phyloP scores from a whole-genome alignment of 2,888 invertebrate species.

The Steromphala cineraria region DNA sequence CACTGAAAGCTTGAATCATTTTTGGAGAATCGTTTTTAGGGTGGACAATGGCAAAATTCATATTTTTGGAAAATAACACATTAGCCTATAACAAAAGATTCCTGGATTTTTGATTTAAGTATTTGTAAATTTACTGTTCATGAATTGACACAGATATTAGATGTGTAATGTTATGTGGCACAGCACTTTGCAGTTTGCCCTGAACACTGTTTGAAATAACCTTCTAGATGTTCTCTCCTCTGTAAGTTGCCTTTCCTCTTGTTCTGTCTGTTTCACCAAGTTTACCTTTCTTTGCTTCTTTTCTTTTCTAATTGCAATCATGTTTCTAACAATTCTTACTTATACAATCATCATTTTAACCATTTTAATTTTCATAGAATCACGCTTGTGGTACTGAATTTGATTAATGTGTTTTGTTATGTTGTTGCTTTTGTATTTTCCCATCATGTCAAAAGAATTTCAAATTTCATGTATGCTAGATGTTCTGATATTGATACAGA shows the following conservation, averaged over 20 bases:
- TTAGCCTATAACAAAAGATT: too few species aligned
- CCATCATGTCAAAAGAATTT: too few species aligned
- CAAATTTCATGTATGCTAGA: too few species aligned
- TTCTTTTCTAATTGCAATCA: conserved; percentile 13
- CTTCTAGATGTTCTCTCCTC: not conserved
- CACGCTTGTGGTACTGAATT: too few species aligned
- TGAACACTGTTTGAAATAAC: not conserved
- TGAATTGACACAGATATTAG: not conserved
- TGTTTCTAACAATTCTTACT: not conserved
- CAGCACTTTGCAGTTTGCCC: not conserved
- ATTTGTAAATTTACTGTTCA: not conserved
- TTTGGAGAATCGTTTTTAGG: too few species aligned
- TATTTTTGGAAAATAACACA: too few species aligned
- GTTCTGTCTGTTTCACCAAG: not conserved
- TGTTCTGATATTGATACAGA: too few species aligned
- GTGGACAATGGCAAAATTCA: too few species aligned
- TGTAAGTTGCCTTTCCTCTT: not conserved
- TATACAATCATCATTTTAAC: not conserved
- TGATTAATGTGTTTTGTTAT: too few species aligned
- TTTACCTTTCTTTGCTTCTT: not conserved
- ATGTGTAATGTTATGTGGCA: not conserved
- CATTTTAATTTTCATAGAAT: too few species aligned
- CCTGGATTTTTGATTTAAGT: not conserved
- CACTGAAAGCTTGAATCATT: too few species aligned
- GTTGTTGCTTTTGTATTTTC: too few species aligned